These are phyloP conservation scores for Genyomyrus donnyi DNA, from an alignment of 2,113 vertebrate species.

Conservation along the genomic window DNA sequence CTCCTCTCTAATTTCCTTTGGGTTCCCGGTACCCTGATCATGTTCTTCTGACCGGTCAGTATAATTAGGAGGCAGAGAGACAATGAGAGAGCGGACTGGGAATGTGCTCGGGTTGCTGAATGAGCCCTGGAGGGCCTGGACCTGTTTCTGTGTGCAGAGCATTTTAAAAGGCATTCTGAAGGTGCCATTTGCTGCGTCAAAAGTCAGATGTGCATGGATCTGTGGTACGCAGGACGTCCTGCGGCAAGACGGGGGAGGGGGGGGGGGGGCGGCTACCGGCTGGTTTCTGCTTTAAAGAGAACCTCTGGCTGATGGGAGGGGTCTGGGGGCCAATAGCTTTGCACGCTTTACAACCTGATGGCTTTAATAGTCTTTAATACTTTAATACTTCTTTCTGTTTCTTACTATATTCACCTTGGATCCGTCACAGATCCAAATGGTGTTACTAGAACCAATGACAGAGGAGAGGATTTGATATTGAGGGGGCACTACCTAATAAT, in stretches of 20 bases:
- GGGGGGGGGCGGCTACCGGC: neutral
- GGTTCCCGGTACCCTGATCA: neutral
- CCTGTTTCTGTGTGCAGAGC: neutral
- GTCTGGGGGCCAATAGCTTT: neutral
- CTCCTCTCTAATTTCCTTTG: neutral
- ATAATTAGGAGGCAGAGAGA: neutral
- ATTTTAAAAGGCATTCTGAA: neutral
- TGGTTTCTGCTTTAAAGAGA: too few relatives aligned
- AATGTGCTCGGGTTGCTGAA: neutral
- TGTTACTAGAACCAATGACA: neutral
- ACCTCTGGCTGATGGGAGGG: neutral
- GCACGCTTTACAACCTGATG: neutral
- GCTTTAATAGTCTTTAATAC: too few relatives aligned
- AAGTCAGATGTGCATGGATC: neutral
- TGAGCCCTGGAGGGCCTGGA: neutral
- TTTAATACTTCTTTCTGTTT: neutral
- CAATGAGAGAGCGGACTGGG: neutral
- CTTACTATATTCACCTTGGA: neutral
- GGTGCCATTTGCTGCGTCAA: neutral
- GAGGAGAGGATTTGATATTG: neutral
- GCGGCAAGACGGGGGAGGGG: too few relatives aligned
- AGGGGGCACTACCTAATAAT: neutral
- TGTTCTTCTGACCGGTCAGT: neutral
- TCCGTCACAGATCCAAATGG: neutral
- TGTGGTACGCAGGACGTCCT: neutral